Evolutionary conservation across 2,797 vertebrate genomes (phyloP), one percentile per base, ranked within the genome.

Genomic region (Bovichtus variegatus): DNA sequence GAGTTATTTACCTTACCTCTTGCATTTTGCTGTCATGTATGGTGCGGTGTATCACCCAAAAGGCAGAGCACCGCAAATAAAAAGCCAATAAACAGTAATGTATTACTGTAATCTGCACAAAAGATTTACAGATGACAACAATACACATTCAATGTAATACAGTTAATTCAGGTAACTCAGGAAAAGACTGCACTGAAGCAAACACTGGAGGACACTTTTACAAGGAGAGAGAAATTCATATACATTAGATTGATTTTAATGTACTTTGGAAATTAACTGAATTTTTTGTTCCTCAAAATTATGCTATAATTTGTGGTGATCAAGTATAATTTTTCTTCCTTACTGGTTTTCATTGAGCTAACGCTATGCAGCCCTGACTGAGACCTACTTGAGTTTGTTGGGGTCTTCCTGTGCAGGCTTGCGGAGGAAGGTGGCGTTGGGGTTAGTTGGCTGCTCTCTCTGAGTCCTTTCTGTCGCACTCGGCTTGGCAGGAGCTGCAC

Each of bases 381-480:
- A 15, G 12, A 89, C 97, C 44, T 97, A 99, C 98, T 97, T 99
- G 81, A 99, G 96, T 85, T 97, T 99, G 87, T 97, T 99, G 68
- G 98, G 97, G 92, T 97, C 96, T 78, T 99, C 98, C 85, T 99
- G 94, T 0, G 96, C 91, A 1, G 97, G 96, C 80, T 97, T 99
- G 63, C 97, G 95, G 46, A 96, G 90, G 86, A 97, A 94, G 83
- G 95, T 96, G 49, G 93, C 85, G 0, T 93, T 97, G 68, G 95
- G 81, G 41, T 94, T 97, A 4, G 94, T 43, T 5, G 82, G 96
- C 49, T 96, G 96, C 7, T 95, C 78, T 16, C 95, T 95, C 80
- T 95, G 97, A 21, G 95, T 76, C 70, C 94, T 96, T 90, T 99
- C 98, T 1, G 78, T 2, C 0, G 70, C 67, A 3, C 44, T 89